A percentile compares a stretch with the other conserved stretches of the same genome.
These are phyloP conservation scores for Chlorodrepanis virens DNA, from an alignment of 2,113 vertebrate genomes.

Conservation along the genomic window DNA sequence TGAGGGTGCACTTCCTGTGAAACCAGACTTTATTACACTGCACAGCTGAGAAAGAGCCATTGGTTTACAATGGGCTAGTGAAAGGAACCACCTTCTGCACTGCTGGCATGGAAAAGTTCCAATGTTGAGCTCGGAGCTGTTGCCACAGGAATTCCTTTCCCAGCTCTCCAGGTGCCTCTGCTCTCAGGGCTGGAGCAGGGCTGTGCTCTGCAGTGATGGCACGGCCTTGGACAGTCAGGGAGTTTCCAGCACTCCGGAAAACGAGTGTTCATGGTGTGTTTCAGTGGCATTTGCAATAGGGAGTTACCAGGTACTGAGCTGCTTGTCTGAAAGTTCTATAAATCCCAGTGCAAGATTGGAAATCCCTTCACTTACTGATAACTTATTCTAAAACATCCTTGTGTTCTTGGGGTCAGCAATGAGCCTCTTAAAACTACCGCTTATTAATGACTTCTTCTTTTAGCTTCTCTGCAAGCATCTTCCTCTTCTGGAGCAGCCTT, in stretches of 20 bases:
- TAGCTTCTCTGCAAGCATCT: conserved; percentile 92
- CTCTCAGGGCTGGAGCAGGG: not conserved
- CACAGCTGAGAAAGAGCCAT: not conserved
- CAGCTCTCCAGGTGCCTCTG: not conserved
- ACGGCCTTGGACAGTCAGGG: not conserved
- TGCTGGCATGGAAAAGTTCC: not conserved
- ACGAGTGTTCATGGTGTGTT: fast-evolving
- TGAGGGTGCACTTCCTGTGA: not conserved
- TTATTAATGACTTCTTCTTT: conserved; percentile 98
- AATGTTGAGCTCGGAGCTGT: not conserved
- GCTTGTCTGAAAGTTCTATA: not conserved
- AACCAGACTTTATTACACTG: not conserved
- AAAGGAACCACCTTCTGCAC: not conserved
- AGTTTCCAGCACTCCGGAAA: not conserved
- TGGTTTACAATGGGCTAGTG: not conserved
- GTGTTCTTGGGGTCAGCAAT: not conserved
- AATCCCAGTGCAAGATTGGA: not conserved
- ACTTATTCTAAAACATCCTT: conserved; percentile 51
- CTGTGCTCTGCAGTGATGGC: not conserved
- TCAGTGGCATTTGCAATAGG: not conserved
- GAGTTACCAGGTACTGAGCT: not conserved
- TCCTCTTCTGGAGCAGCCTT: conserved; percentile 89
- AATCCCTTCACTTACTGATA: conserved; percentile 13
- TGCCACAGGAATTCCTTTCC: not conserved
- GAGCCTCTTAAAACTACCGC: conserved; percentile 59